Base-by-base conservation (phyloP, 1,140 invertebrate species). In the Chlorops oryzae region DNA sequence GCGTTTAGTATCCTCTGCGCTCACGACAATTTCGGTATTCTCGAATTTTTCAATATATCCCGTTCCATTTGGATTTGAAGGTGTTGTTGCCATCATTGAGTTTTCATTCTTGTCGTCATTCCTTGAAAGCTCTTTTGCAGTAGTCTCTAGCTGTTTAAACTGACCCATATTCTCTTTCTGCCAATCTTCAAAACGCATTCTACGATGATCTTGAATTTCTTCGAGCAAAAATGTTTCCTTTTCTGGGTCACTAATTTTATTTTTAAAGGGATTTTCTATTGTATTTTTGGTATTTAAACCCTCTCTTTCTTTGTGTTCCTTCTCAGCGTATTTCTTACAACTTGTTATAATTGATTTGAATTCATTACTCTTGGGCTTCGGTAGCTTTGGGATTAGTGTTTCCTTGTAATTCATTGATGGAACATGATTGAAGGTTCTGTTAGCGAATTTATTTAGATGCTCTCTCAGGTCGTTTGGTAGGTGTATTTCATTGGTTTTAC, bases 371-470 rank as follows among this genome's bases (percentile, higher is more conserved):
- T 55, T 63, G 9, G 74, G 73, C 38, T 57, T 56, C 17, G 65
- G 65, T 47, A 54, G 50, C 37, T 56, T 52, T 10, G 56, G 46
- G n/a, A n/a, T n/a, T n/a, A n/a, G n/a, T n/a, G n/a, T n/a, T n/a
- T n/a, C n/a, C n/a, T n/a, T n/a, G n/a, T n/a, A n/a, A n/a, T n/a
- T n/a, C 3, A 7, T 34, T 12, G 15, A 3, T n/a, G 22, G 22
- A 3, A 35, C 10, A 0, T 27, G 5, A 21, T 23, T 32, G 12
- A 21, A 24, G n/a, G 45, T 47, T 21, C 65, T 58, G 12, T 59
- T 43, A 1, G 51, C 49, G 56, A 86, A 87, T 64, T 85, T 84
- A n/a, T 78, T 57, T 24, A 88, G 73, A 64, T 86, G 83, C 54
- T 78, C 54, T 39, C 70, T 58, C 22, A 87, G 44, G 0, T 74